A percentile compares a stretch with the other conserved stretches of the same genome.
These are phyloP conservation scores for Augochlora pura DNA, from an alignment of 1,140 invertebrate species.

Conservation along the genomic window DNA sequence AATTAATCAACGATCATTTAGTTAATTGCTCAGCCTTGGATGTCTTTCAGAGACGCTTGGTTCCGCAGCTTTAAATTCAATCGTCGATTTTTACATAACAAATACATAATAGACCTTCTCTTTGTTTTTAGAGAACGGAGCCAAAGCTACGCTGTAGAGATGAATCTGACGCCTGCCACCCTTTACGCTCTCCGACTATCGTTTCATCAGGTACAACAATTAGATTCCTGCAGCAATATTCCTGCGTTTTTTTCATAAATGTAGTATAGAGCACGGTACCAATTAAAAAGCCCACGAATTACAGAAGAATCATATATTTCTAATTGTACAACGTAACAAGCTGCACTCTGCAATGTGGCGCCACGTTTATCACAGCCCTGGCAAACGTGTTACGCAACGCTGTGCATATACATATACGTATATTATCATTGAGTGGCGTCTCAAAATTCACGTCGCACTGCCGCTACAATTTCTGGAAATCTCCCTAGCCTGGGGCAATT, in stretches of 20 bases:
- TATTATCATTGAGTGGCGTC: neutral
- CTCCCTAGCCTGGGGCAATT: neutral
- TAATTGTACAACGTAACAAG: too few species aligned
- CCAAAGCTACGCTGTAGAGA: conserved; percentile 57
- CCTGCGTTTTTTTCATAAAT: too few species aligned
- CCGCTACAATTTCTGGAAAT: neutral
- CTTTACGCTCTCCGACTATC: conserved; percentile 71
- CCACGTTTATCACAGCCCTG: too few species aligned
- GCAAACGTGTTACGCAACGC: neutral
- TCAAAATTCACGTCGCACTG: neutral
- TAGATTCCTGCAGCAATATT: neutral
- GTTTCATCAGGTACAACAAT: conserved; percentile 66
- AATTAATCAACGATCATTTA: neutral
- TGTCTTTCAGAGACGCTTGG: neutral
- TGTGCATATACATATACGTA: neutral
- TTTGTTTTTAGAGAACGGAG: conserved; percentile 62
- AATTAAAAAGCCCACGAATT: too few species aligned
- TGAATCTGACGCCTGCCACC: conserved; percentile 66
- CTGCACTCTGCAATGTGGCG: too few species aligned
- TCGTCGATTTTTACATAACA: neutral
- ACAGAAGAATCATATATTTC: too few species aligned
- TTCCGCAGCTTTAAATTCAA: conserved; percentile 18
- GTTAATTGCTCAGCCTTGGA: neutral
- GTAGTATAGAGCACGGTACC: too few species aligned
- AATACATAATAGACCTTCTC: neutral